Evolutionary conservation across 2,113 vertebrate genomes (phyloP), one percentile per base, ranked within the genome.

Genomic region (Pan paniscus): DNA sequence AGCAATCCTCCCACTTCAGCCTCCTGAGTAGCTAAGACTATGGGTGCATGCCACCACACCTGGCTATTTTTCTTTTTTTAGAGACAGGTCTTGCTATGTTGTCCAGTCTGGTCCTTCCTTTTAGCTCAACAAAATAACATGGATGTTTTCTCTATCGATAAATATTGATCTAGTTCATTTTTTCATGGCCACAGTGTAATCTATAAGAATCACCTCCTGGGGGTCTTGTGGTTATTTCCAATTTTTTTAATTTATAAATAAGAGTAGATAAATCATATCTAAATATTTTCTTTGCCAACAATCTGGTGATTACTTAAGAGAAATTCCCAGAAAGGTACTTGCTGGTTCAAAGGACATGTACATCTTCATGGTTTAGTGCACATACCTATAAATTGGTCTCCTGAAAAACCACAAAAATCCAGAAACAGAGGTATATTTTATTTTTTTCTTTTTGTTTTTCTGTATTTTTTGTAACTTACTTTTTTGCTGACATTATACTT

Each of bases 221-320:
- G 27, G 79, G 5, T 5, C 25, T 76, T 85, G 8, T 84, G 22
- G 27, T 50, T 93, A 23, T 90, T 94, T 89, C 46, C n/a, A 93
- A 73, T 9, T 79, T 93, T 91, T 93, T 16, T 81, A 93, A 89
- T n/a, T 87, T 38, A 83, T 68, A 79, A 95, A 50, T 67, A 82
- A 92, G 50, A 48, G 3, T 59, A 87, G 16, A 90, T 6, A 85
- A 96, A 83, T 68, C 0, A 43, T 52, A 64, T 94, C 52, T 92
- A n/a, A 90, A 57, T 17, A 82, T 22, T 82, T 57, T 79, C 46
- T 95, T 17, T 25, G 40, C 68, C 82, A 90, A 61, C 43, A 8
- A 83, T 61, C 25, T 16, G 50, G 14, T 68, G 72, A 76, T n/a
- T 80, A 80, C 75, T 84, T 89, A 83, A 90, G 59, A n/a, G 32